Evolutionary conservation across 1,140 invertebrate genomes (phyloP).

Genomic region (Anastrepha ludens): DNA sequence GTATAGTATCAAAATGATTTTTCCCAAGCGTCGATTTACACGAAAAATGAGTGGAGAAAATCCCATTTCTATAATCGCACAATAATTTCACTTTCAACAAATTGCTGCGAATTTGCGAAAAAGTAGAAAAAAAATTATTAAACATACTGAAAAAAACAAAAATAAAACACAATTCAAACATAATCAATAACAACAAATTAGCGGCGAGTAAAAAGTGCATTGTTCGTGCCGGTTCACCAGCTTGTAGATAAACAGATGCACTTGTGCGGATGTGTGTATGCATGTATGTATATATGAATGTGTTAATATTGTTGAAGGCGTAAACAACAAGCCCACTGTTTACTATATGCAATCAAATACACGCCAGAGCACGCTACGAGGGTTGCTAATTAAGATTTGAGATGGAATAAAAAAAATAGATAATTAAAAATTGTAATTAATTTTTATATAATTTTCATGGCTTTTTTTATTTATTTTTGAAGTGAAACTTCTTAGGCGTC

Average conservation of each 20-base stretch:
- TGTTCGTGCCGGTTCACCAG: constrained; percentile 2
- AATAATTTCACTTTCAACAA: constrained; percentile 36
- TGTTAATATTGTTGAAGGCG: not conserved
- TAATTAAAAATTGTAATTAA: too few species aligned
- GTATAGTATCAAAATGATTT: not conserved
- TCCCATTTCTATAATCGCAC: constrained; percentile 17
- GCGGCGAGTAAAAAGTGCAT: constrained; percentile 7
- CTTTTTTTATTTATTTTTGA: too few species aligned
- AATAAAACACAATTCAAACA: not conserved
- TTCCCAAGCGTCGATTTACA: constrained; percentile 8
- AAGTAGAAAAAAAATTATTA: not conserved
- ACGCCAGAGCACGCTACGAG: too few species aligned
- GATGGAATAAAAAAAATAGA: too few species aligned
- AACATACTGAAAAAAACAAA: not conserved
- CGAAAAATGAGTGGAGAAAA: constrained; percentile 26
- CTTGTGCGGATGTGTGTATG: not conserved
- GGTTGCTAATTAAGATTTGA: too few species aligned
- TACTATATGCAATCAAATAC: not conserved
- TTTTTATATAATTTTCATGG: too few species aligned
- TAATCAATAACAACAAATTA: constrained; percentile 11
- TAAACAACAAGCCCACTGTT: constrained; percentile 1
- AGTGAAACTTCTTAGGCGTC: too few species aligned
- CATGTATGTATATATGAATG: not conserved
- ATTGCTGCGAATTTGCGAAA: not conserved
- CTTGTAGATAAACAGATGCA: not conserved